These are phyloP conservation scores for Clarias macrocephalus DNA, from an alignment of 2,113 vertebrate genomes.

Conservation along the genomic window DNA sequence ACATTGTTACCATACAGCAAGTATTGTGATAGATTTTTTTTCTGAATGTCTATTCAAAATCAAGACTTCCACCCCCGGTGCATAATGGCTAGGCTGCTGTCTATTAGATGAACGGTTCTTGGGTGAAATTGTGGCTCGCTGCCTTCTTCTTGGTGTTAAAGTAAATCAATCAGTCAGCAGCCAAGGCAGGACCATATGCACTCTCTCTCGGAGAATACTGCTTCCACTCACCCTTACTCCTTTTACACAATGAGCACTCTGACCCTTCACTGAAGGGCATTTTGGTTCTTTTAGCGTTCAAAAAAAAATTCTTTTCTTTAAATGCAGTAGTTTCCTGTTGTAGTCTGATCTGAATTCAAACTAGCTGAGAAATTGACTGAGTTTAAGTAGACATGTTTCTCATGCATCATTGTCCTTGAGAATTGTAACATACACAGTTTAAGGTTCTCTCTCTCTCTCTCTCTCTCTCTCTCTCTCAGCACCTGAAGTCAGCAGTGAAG, in stretches of 20 bases:
- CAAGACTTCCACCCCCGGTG: conserved; percentile 38
- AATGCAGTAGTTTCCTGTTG: neutral
- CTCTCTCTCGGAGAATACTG: conserved; percentile 25
- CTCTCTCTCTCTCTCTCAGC: conserved; percentile 62
- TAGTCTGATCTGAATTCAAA: neutral
- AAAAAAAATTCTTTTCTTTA: neutral
- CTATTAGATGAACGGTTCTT: conserved; percentile 46
- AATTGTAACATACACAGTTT: neutral
- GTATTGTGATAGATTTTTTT: neutral
- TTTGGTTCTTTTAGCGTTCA: neutral
- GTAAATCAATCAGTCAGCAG: conserved; percentile 51
- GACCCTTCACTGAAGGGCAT: conserved; percentile 26
- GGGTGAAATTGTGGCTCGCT: conserved; percentile 39
- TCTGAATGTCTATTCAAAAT: neutral
- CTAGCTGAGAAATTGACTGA: neutral
- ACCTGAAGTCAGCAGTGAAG: conserved; percentile 71
- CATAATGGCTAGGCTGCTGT: conserved; percentile 33
- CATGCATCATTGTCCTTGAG: neutral
- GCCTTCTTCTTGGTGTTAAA: conserved; percentile 40
- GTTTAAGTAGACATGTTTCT: neutral
- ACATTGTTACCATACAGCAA: neutral
- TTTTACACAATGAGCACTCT: conserved; percentile 12
- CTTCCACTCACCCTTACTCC: conserved; percentile 19
- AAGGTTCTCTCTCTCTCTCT: conserved; percentile 19
- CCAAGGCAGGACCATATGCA: conserved; percentile 42